These are phyloP conservation scores for Hylaeus anthracinus DNA, from an alignment of 1,140 invertebrate species.

Conservation along the genomic window DNA sequence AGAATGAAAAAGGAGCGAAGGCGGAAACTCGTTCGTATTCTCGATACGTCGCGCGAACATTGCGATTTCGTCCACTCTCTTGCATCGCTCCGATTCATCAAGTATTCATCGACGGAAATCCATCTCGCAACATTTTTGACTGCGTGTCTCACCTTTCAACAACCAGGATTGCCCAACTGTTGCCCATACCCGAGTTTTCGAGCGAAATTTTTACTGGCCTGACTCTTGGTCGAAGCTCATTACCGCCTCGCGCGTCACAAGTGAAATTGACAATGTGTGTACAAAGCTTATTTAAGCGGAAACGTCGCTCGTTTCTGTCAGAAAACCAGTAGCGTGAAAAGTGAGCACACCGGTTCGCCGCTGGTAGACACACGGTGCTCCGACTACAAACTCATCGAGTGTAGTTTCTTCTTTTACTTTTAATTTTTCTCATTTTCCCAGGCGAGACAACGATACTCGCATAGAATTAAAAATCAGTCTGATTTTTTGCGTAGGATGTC, in stretches of 20 bases:
- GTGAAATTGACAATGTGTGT: neutral
- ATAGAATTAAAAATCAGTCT: too few relatives aligned
- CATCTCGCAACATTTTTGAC: conserved; percentile 36
- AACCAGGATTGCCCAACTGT: conserved; percentile 1
- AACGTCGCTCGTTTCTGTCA: neutral
- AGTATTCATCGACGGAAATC: conserved; percentile 30
- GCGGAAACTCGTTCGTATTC: neutral
- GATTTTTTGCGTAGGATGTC: too few relatives aligned
- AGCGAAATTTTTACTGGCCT: conserved; percentile 8
- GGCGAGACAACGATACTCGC: too few relatives aligned
- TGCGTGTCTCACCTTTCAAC: conserved; percentile 25
- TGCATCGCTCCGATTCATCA: conserved; percentile 7
- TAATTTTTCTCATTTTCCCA: too few relatives aligned
- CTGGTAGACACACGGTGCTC: too few relatives aligned
- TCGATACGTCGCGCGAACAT: neutral
- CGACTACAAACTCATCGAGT: too few relatives aligned
- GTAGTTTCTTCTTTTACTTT: too few relatives aligned
- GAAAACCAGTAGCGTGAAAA: neutral
- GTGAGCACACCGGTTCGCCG: too few relatives aligned
- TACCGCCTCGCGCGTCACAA: neutral
- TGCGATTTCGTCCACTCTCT: conserved; percentile 5
- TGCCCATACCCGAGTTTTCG: neutral
- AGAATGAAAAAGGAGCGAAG: neutral
- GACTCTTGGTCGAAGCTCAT: neutral
- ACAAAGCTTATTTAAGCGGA: neutral